Evolutionary conservation across 2,888 invertebrate genomes (phyloP), one percentile per base, ranked within the genome.

Genomic region (Conchocele bisecta): DNA sequence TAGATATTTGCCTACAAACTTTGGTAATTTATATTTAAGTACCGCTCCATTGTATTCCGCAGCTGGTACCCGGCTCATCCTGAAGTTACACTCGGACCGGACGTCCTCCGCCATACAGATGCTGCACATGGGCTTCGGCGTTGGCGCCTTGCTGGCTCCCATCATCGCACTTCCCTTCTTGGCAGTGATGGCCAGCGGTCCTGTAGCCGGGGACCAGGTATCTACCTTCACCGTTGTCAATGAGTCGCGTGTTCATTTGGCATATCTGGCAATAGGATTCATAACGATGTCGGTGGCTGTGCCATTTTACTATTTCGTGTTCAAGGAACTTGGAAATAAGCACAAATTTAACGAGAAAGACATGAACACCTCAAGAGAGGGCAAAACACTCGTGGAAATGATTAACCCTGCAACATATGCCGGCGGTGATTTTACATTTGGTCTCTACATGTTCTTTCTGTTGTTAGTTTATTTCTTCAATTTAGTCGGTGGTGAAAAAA

Each of bases 351-450:
- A n/a, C n/a, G n/a, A n/a, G n/a, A n/a, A n/a, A n/a, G n/a, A n/a
- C n/a, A n/a, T n/a, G n/a, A n/a, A n/a, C n/a, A n/a, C n/a, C n/a
- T n/a, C n/a, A n/a, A n/a, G n/a, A n/a, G n/a, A n/a, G n/a, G 22
- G 29, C 3, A 56, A 33, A 44, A 46, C 66, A 6, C 41, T 57
- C 20, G 33, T 4, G 37, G 60, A 74, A 29, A 65, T 69, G 42
- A 56, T 74, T 9, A 74, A 74, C 37, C 74, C 74, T 2, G 74
- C 65, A 2, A 50, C 69, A 7, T 74, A 69, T 44, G 74, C 74
- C 3, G 53, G 61, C 51, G 74, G 74, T 15, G 51, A 57, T 24
- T 60, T 61, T 22, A 26, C 15, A 9, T 51, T 60, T 31, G 69
- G 74, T 13, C 24, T 44, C 9, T 9, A 39, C 6, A 39, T 68